Evolutionary conservation across 2,113 vertebrate species (phyloP), one percentile per base, ranked within the genome.

Genomic region (Catharus minimus): DNA sequence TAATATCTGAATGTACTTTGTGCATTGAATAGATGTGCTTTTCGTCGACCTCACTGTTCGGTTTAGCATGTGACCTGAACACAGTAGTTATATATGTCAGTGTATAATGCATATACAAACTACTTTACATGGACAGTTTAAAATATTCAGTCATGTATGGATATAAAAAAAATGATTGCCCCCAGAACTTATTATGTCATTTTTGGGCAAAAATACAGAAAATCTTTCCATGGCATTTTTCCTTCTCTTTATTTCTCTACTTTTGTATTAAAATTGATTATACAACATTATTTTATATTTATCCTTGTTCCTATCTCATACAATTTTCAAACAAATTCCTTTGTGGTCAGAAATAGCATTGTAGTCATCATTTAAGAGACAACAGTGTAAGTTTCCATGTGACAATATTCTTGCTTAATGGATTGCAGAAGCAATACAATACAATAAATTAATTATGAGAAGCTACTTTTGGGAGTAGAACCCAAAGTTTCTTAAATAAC

Each of bases 401-500:
- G 74, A 85, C 53, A 92, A 65, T 2, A 3, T 73, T 85, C 49
- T 82, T 93, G 72, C 89, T 87, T 96, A 95, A 95, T 92, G 89
- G 92, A 24, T 72, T 85, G 36, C 33, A 85, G 78, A 93, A 89
- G 58, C 41, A 92, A 60, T 67, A 57, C 33, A 67, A 86, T 50
- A 26, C 41, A 72, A 94, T 96, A 92, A 94, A 95, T 96, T 94
- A 94, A 96, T 96, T 90, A 97, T 94, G 91, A 95, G 88, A 87
- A 60, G 14, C 53, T 93, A 74, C 88, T 93, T 96, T 88, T 52
- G 91, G 53, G 82, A 95, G 27, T 87, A 92, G 71, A 84, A 93
- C 24, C 8, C 82, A 75, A 94, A 94, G 75, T 93, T 94, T 95
- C 53, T 60, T 77, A 79, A 86, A 93, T 62, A 95, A 86, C n/a